Conservation (phyloP, 2,888 invertebrate species). For the Marasmarcha lunaedactyla region DNA sequence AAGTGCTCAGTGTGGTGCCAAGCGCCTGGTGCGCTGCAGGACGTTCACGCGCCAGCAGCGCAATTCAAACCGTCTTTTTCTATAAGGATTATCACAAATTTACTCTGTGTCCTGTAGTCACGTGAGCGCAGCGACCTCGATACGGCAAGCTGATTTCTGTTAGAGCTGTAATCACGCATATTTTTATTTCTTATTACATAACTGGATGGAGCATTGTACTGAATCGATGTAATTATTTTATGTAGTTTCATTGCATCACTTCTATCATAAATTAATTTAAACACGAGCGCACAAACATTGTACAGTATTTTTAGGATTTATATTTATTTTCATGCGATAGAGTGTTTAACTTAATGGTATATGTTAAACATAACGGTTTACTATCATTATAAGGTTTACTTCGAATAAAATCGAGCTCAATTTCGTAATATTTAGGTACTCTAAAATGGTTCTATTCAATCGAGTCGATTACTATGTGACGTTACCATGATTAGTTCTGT, state of each 20-base stretch:
- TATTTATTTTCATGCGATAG: constrained; percentile 38
- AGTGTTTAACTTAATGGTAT: constrained; percentile 29
- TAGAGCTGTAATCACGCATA: constrained; percentile 43
- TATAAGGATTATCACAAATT: constrained; percentile 35
- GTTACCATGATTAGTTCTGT: constrained; percentile 40
- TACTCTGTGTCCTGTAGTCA: constrained; percentile 53
- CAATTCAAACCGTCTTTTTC: constrained; percentile 62
- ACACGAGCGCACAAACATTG: constrained; percentile 65
- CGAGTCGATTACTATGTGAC: constrained; percentile 41
- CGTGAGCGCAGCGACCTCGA: constrained; percentile 34
- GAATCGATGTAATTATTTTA: constrained; percentile 38
- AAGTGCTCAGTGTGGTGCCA: constrained; percentile 63
- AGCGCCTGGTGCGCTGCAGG: constrained; percentile 50
- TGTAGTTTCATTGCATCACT: constrained; percentile 38
- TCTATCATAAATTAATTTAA: constrained; percentile 47
- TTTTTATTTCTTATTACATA: constrained; percentile 44
- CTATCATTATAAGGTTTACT: constrained; percentile 50
- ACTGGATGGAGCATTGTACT: constrained; percentile 31
- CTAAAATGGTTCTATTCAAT: constrained; percentile 46
- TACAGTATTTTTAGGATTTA: constrained; percentile 47
- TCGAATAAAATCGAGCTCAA: constrained; percentile 67
- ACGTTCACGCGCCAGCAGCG: constrained; percentile 46
- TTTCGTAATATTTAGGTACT: constrained; percentile 56
- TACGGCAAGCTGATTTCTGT: constrained; percentile 39
- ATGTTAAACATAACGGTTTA: constrained; percentile 24